Conservation (phyloP, 2,797 vertebrate genomes). For the Stomatorhinus walkeri region DNA sequence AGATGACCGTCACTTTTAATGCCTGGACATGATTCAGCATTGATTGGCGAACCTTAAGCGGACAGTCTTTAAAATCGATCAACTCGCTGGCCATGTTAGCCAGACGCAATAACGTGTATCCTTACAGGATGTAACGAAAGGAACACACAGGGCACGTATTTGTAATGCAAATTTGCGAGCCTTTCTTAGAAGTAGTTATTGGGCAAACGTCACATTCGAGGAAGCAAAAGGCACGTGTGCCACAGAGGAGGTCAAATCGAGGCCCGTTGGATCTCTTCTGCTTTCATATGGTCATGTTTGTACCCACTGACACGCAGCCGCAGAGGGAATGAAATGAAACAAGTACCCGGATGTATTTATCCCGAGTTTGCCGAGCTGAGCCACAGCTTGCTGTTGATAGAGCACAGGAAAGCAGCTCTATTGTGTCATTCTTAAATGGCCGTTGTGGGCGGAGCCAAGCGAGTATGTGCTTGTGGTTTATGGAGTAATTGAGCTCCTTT, state of each 20-base stretch:
- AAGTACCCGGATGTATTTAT: background rate
- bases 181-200: background rate
- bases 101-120: background rate
- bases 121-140: background rate
- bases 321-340: background rate
- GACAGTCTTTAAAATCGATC: background rate
- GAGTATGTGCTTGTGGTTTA: constrained; percentile 36
- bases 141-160: background rate
- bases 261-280: background rate
- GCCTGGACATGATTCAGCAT: background rate
- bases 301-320: background rate
- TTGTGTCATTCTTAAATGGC: constrained; percentile 27
- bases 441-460: constrained; percentile 26
- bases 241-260: background rate
- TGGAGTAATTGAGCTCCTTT: constrained; percentile 28
- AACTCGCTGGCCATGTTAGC: background rate
- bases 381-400: background rate
- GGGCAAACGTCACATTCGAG: background rate
- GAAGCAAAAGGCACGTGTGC: background rate
- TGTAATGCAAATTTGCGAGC: background rate
- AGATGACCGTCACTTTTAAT: background rate
- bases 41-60: background rate
- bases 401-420: background rate
- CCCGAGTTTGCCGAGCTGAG: background rate
- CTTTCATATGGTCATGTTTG: background rate